Evolutionary conservation across 2,888 invertebrate species (phyloP).

Genomic region (Nebria salina): DNA sequence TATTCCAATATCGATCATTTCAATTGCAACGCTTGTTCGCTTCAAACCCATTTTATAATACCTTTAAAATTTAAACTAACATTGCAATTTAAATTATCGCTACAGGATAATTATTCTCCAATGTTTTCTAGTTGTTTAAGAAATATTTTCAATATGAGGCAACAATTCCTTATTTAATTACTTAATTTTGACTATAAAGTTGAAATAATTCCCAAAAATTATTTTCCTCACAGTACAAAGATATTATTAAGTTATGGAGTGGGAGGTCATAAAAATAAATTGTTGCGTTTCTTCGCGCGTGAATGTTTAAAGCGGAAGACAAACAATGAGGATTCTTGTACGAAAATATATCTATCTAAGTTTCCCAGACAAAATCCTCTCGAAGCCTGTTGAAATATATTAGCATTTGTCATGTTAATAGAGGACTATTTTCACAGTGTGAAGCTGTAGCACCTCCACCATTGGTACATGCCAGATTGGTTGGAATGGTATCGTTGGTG

Average conservation of each 20-base stretch:
- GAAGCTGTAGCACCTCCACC: neutral
- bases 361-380: conserved; percentile 60
- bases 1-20: too few relatives aligned
- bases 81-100: too few relatives aligned
- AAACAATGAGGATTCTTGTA: conserved; percentile 51
- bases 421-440: conserved; percentile 44
- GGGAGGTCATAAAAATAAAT: conserved; percentile 39
- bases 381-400: conserved; percentile 62
- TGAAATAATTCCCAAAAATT: too few relatives aligned
- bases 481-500: conserved; percentile 15
- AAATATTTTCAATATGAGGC: too few relatives aligned
- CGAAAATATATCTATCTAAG: conserved; percentile 56
- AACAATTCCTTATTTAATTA: too few relatives aligned
- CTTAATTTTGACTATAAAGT: too few relatives aligned
- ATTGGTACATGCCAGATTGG: neutral
- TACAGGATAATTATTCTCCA: too few relatives aligned
- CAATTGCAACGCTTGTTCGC: too few relatives aligned
- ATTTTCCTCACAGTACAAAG: too few relatives aligned
- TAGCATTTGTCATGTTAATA: conserved; percentile 65
- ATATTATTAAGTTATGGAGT: neutral
- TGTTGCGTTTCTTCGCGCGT: conserved; percentile 39
- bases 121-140: too few relatives aligned
- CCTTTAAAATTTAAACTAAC: too few relatives aligned
- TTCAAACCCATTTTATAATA: too few relatives aligned
- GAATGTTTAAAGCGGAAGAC: conserved; percentile 39